A percentile compares a stretch with the other conserved stretches of the same genome.
Conservation (phyloP, 2,113 vertebrate genomes). For the Macaca mulatta region DNA sequence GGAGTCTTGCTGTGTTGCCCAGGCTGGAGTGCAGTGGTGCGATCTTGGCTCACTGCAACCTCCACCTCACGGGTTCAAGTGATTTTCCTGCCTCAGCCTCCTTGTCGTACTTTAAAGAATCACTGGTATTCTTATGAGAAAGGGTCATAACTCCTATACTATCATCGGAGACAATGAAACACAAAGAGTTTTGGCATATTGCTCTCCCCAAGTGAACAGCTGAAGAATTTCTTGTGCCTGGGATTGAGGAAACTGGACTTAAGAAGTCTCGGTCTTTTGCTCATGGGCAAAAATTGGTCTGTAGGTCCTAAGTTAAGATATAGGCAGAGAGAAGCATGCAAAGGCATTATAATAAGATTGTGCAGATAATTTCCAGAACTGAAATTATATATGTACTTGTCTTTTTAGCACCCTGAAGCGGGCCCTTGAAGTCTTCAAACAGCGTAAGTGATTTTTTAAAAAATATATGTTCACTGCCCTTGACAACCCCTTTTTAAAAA, state of each 20-base stretch:
- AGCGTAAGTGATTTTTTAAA: conserved; percentile 88
- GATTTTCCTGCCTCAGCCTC: too few species aligned
- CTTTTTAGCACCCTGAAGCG: conserved; percentile 91
- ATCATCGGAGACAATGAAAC: not conserved
- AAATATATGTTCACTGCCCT: not conserved
- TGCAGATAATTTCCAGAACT: conserved; percentile 6
- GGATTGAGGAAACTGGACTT: not conserved
- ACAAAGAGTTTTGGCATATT: not conserved
- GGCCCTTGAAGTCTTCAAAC: conserved; percentile 94
- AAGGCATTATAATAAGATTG: not conserved
- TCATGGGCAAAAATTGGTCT: not conserved
- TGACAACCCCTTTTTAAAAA: not conserved
- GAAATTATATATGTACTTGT: conserved; percentile 59
- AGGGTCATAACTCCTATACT: not conserved
- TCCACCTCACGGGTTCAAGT: too few species aligned
- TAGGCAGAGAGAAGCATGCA: not conserved
- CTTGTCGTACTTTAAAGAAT: not conserved
- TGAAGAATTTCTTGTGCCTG: not conserved
- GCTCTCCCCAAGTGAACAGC: not conserved
- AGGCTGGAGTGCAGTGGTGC: too few species aligned
- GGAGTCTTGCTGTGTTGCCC: too few species aligned
- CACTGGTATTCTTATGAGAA: not conserved
- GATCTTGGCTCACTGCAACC: too few species aligned
- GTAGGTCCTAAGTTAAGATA: not conserved
- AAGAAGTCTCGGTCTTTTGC: not conserved